Base-by-base conservation (phyloP, 1,140 invertebrate genomes). In the Drosophila sechellia region DNA sequence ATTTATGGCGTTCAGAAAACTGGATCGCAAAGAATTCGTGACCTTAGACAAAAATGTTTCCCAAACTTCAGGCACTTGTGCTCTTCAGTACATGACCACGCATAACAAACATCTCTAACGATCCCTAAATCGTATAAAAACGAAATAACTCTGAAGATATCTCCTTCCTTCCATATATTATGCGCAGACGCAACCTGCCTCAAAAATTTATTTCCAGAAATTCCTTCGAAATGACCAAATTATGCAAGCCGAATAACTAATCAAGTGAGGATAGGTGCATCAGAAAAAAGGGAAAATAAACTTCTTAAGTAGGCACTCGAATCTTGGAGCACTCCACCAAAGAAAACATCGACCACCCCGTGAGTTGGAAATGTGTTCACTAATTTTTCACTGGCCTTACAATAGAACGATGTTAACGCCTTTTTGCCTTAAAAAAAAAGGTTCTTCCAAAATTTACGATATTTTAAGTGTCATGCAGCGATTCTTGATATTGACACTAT, bases 161-260 rank as follows among this genome's bases (percentile, higher is more conserved):
- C 64, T 75, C 37, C 20, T 52, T 61, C 20, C 40, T 52, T 61
- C 20, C 40, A 45, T 50, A 31, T 57, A 57, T 84, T 73, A 89
- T 84, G 84, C 84, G 57, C 72, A 84, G 72, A 48, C 84, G 60
- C 84, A 89, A 87, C 84, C 84, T 89, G 72, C 84, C 84, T 71
- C 84, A 87, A 89, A 83, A 61, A 61, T n/a, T 25, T 57, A 2
- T 17, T 48, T 20, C 56, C 39, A 50, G 65, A 68, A 79, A 75
- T 74, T 77, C 73, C 63, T 65, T 63, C 22, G 49, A 69, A 87
- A 90, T 69, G 52, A 75, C 68, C 66, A 84, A 80, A 77, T 84
- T 89, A 84, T 89, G 84, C 84, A 65, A 73, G 72, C 58, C 39
- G 84, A 80, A 89, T 89, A 68, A 31, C 74, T 84, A 89, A 89